Conservation (phyloP, 2,888 invertebrate genomes). For the Tortrix viridana region DNA sequence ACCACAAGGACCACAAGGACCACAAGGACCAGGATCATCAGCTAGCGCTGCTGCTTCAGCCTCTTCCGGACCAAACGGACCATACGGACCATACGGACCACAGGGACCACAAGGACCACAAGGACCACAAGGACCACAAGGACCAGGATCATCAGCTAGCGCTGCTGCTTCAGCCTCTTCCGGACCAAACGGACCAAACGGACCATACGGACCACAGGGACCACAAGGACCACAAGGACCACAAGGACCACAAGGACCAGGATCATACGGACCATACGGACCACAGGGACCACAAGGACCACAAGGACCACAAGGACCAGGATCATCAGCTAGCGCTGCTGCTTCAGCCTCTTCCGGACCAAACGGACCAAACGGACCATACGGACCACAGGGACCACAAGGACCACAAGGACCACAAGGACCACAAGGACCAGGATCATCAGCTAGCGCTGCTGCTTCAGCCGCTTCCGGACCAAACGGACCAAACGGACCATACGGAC, state of each 20-base stretch:
- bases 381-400: conserved; percentile 11
- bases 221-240: neutral
- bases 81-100: conserved; percentile 23
- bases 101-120: conserved; percentile 20
- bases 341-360: neutral
- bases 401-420: conserved; percentile 11
- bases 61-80: neutral
- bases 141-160: conserved; percentile 11
- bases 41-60: conserved; percentile 11
- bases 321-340: conserved; percentile 6
- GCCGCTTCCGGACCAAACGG: conserved; percentile 35
- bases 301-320: conserved; percentile 16
- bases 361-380: conserved; percentile 6
- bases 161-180: no score
- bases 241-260: neutral
- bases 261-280: conserved; percentile 9
- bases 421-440: conserved; percentile 14
- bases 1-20: conserved; percentile 9
- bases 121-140: conserved; percentile 15
- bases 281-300: conserved; percentile 10
- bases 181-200: conserved; percentile 21
- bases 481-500: conserved; percentile 19
- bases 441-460: conserved; percentile 19
- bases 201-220: conserved; percentile 9
- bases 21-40: conserved; percentile 14